Base-by-base conservation (phyloP, 2,797 vertebrate genomes). In the Falco naumanni region DNA sequence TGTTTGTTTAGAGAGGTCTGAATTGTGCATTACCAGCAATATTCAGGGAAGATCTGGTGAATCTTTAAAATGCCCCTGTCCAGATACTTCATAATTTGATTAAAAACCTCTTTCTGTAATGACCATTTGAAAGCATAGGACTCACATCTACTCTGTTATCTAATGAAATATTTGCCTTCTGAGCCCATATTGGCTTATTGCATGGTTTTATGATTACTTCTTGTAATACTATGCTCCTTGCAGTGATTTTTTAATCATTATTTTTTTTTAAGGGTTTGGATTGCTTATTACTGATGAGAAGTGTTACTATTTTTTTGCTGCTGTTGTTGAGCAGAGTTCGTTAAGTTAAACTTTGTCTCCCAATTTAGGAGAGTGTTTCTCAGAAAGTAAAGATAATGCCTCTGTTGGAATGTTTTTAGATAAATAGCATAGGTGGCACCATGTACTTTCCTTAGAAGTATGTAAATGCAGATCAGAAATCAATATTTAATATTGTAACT, bases 301-400 rank as follows among this genome's bases (percentile, higher is more conserved):
- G 34, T n/a, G 47, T 47, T 93, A 10, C 70, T 88, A 12, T 84
- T 47, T 90, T 86, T 89, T 90, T 90, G 47, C 81, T 70, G 60
- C 78, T 96, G 90, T 68, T 68, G 64, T 90, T 90, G 94, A 90
- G 77, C 86, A 77, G 89, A 66, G 57, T 88, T 90, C 54, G 34
- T 34, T 6, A 64, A 95, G 63, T 91, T 96, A 90, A 83, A 89
- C 75, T 89, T 95, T 43, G 57, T 16, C 81, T 92, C 28, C 79
- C 33, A 43, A 9, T 66, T 56, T 72, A 59, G 76, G 53, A 78
- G 74, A 48, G 74, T 8, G 12, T 70, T 93, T 94, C 85, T 92
- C 75, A 69, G 81, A 59, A 91, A 75, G 71, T 47, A 34, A 83
- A 91, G 89, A 78, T 91, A 90, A 48, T 54, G 77, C 47, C 59